Conservation (phyloP, 2,888 invertebrate species). For the Tigriopus californicus region DNA sequence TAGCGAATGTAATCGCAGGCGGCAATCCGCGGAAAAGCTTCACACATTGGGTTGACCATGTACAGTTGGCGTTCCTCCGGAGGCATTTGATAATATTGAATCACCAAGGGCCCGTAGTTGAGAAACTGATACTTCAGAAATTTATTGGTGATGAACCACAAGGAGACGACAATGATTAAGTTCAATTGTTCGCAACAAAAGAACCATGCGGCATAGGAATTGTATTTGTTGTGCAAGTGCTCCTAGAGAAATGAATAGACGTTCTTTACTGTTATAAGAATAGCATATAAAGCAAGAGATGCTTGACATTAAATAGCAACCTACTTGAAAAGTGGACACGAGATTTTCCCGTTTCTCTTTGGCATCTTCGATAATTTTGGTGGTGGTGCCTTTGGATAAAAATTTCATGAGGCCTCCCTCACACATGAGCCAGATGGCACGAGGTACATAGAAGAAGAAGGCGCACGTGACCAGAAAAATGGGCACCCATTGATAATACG, state of each 20-base stretch:
- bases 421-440: conserved; percentile 4
- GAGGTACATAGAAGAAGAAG: neutral
- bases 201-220: conserved; percentile 12
- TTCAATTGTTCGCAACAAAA: conserved; percentile 7
- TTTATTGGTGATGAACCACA: conserved; percentile 5
- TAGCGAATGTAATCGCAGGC: conserved; percentile 3
- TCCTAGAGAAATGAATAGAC: conserved; percentile 4
- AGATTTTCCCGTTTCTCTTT: conserved; percentile 7
- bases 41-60: conserved; percentile 5
- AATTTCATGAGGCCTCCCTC: conserved; percentile 15
- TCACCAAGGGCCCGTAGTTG: conserved; percentile 7
- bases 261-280: too few relatives aligned
- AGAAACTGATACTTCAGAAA: conserved; percentile 12
- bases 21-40: conserved; percentile 1
- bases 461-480: conserved; percentile 8
- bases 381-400: conserved; percentile 7
- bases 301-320: too few relatives aligned
- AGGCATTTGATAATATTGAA: neutral
- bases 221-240: conserved; percentile 14
- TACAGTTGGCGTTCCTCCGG: neutral
- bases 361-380: conserved; percentile 2
- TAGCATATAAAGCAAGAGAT: neutral
- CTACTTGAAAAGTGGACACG: neutral
- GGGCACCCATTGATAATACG: conserved; percentile 14
- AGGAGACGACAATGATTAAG: neutral